Percentiles rank a stretch among this genome's conserved stretches.
Evolutionary conservation across 2,888 invertebrate species (phyloP).

Genomic region (Corythucha ciliata): DNA sequence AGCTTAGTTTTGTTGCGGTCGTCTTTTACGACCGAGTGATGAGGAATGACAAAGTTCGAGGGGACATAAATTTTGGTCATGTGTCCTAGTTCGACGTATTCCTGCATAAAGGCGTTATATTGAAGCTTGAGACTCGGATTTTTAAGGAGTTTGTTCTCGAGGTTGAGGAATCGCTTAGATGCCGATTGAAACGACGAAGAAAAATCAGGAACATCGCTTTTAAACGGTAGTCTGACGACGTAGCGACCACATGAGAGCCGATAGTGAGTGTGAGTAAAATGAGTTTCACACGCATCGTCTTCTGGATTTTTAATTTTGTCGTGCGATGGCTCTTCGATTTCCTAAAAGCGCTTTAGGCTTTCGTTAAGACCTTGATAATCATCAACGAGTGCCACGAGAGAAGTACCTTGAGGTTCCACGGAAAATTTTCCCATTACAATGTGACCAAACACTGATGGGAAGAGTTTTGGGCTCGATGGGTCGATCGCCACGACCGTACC

Average conservation of each 20-base stretch:
- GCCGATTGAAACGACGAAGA: conserved; percentile 13
- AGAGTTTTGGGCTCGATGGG: not conserved
- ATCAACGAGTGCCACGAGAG: no score
- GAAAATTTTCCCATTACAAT: conserved; percentile 13
- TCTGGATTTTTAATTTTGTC: conserved; percentile 4
- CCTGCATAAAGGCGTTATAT: conserved; percentile 31
- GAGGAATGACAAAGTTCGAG: conserved; percentile 11
- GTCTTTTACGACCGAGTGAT: conserved; percentile 11
- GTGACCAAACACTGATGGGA: conserved; percentile 6
- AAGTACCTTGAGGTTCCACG: not conserved
- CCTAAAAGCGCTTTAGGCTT: conserved; percentile 5
- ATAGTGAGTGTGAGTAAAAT: conserved; percentile 16
- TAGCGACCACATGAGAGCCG: conserved; percentile 13
- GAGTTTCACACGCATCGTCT: conserved; percentile 18
- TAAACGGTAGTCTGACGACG: conserved; percentile 21
- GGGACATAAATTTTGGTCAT: conserved; percentile 20
- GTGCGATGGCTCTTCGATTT: conserved; percentile 7
- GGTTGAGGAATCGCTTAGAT: conserved; percentile 13
- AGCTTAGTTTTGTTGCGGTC: conserved; percentile 11
- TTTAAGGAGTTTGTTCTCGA: conserved; percentile 14
- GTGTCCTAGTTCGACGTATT: conserved; percentile 32
- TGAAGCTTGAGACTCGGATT: not conserved
- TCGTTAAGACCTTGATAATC: conserved; percentile 3
- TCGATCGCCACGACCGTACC: not conserved
- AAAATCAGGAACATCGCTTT: not conserved